Evolutionary conservation across 2,888 invertebrate species (phyloP).

Genomic region (Himalopsyche anomala): DNA sequence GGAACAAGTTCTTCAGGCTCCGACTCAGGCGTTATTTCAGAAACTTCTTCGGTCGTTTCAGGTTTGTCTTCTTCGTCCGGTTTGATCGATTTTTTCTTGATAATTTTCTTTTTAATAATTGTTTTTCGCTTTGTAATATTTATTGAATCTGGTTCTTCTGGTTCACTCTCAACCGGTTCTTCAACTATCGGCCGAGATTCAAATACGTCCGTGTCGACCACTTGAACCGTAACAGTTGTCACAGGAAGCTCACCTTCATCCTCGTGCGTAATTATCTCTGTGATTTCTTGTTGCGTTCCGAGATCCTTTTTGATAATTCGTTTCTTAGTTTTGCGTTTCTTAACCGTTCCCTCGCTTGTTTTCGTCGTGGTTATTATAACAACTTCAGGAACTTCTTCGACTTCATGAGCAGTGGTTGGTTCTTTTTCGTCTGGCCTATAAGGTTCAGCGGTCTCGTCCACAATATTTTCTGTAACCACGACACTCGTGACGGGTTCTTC

Average conservation of each 20-base stretch:
- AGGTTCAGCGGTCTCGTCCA: too few relatives aligned
- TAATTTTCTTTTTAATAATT: too few relatives aligned
- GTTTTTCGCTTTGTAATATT: too few relatives aligned
- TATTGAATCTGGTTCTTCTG: too few relatives aligned
- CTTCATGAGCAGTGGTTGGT: conserved; percentile 68
- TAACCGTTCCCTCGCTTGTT: conserved; percentile 68
- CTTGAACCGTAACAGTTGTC: conserved; percentile 66
- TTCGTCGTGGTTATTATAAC: conserved; percentile 67
- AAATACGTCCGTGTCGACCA: conserved; percentile 52
- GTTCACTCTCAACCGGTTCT: conserved; percentile 66
- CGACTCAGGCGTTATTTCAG: not conserved
- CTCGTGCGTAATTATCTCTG: conserved; percentile 71
- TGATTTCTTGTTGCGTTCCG: conserved; percentile 71
- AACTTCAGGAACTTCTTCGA: conserved; percentile 66
- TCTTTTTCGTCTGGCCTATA: too few relatives aligned
- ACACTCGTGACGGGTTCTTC: too few relatives aligned
- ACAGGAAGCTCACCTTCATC: conserved; percentile 69
- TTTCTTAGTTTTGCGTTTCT: conserved; percentile 69
- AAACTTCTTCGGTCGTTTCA: conserved; percentile 64
- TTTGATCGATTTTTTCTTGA: too few relatives aligned
- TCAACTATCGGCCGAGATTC: conserved; percentile 46
- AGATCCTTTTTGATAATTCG: conserved; percentile 70
- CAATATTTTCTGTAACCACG: too few relatives aligned
- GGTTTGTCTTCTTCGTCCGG: not conserved
- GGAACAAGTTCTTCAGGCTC: too few relatives aligned